A percentile compares a stretch with the other conserved stretches of the same genome.
Evolutionary conservation across 2,113 vertebrate species (phyloP).

Genomic region (Ceratotherium simum): DNA sequence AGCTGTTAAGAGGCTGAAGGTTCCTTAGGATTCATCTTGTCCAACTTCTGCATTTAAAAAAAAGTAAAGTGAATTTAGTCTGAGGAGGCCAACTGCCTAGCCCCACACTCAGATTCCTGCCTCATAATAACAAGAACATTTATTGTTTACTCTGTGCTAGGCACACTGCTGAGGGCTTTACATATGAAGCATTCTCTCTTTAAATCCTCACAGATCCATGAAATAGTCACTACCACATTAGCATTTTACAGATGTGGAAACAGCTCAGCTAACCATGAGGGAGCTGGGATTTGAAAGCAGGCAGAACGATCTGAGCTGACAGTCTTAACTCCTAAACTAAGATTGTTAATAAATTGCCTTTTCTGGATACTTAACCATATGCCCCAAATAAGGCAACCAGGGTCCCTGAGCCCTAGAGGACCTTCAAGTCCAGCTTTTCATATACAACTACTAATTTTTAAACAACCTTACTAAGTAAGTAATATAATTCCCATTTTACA

Average conservation of each 20-base stretch:
- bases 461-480: neutral
- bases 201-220: neutral
- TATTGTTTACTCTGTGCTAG: neutral
- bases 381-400: neutral
- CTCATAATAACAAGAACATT: neutral
- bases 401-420: neutral
- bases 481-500: neutral
- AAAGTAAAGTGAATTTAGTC: neutral
- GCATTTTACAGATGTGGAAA: neutral
- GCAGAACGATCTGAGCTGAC: neutral
- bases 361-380: neutral
- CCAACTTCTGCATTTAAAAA: neutral
- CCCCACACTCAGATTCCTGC: neutral
- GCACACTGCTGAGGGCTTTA: neutral
- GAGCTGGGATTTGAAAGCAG: neutral
- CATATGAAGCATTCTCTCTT: neutral
- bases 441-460: neutral
- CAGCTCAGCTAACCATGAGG: neutral
- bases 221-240: neutral
- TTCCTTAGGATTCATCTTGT: neutral
- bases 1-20: neutral
- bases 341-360: neutral
- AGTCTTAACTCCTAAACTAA: constrained; percentile 13
- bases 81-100: neutral
- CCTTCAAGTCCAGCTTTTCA: neutral